A percentile compares a stretch with the other conserved stretches of the same genome.
These are phyloP conservation scores for Gallinago nigripennis DNA, from an alignment of 2,797 vertebrate genomes.

Conservation along the genomic window DNA sequence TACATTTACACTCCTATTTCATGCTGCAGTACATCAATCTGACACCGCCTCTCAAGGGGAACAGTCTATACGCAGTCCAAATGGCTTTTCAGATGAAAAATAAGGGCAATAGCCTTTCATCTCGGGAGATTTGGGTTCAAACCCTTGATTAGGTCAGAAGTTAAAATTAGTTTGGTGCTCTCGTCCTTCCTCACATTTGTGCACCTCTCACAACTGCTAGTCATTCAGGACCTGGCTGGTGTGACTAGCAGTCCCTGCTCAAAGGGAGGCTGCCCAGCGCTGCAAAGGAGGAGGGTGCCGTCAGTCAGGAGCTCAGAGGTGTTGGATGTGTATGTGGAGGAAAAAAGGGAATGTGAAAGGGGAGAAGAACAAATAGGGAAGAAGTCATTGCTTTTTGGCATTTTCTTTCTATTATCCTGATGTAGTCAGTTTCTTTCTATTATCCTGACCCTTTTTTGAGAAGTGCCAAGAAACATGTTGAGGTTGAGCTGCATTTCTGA, in stretches of 20 bases:
- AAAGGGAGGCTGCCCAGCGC: not conserved
- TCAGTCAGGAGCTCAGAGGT: not conserved
- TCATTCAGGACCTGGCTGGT: not conserved
- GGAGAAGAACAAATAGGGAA: not conserved
- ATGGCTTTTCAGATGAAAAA: conserved; percentile 63
- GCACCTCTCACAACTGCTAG: not conserved
- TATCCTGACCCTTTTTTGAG: fast-evolving
- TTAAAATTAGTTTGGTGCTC: conserved; percentile 30
- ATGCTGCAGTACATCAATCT: conserved; percentile 49
- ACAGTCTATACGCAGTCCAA: not conserved
- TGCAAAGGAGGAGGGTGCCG: not conserved
- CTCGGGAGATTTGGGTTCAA: not conserved
- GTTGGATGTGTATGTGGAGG: not conserved
- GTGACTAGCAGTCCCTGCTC: not conserved
- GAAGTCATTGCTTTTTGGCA: not conserved
- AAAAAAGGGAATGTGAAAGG: not conserved
- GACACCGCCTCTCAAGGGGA: conserved; percentile 44
- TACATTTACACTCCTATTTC: conserved; percentile 56
- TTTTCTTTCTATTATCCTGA: not conserved
- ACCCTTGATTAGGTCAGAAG: conserved; percentile 47
- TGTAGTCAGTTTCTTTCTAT: not conserved
- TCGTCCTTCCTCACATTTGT: not conserved
- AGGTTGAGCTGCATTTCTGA: not conserved
- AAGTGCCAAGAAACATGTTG: not conserved
- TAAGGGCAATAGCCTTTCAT: conserved; percentile 26